These are phyloP conservation scores for Stratiolaelaps scimitus DNA, from an alignment of 1,140 invertebrate species.

Conservation along the genomic window DNA sequence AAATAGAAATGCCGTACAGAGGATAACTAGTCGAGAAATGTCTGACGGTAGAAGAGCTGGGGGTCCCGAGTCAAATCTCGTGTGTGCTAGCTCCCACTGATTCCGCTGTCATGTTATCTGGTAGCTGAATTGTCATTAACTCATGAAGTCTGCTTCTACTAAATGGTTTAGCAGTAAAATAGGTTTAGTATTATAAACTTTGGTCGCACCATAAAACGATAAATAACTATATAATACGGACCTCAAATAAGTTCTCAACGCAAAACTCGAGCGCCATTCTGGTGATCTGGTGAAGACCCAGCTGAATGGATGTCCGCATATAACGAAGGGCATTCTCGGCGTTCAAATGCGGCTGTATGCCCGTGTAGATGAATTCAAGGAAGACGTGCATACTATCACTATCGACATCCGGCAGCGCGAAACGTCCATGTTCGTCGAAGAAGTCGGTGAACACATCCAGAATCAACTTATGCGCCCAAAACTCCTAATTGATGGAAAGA, in stretches of 20 bases:
- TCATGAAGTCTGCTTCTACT: no score
- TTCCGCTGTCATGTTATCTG: no score
- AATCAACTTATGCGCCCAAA: constrained; percentile 11
- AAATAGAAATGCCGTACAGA: no score
- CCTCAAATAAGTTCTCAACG: constrained; percentile 10
- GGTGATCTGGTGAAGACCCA: background rate
- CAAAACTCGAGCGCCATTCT: background rate
- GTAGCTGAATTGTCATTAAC: no score
- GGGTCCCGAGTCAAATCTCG: no score
- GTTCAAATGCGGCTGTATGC: background rate
- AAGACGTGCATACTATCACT: background rate
- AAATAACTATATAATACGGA: no score
- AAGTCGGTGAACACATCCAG: background rate
- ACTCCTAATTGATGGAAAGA: background rate
- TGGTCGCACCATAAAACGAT: no score
- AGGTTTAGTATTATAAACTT: no score
- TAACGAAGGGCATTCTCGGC: background rate
- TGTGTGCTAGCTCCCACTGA: no score
- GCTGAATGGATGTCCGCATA: background rate
- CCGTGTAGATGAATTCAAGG: constrained; percentile 4
- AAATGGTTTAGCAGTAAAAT: no score
- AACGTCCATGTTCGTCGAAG: background rate
- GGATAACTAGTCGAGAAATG: no score
- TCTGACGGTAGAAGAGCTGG: no score
- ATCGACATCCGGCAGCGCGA: background rate